Conservation (phyloP, 1,140 invertebrate species). For the Callitettix versicolor region DNA sequence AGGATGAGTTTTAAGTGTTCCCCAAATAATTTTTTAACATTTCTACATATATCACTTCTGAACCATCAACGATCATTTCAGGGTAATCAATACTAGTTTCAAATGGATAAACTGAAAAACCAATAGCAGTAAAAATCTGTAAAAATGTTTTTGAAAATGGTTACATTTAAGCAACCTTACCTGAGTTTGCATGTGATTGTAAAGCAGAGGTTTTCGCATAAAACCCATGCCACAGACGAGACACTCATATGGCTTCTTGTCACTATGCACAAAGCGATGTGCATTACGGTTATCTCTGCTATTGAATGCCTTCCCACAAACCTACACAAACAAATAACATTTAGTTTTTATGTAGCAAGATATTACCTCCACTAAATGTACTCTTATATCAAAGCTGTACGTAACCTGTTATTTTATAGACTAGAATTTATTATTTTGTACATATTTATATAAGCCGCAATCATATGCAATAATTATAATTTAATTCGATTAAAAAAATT, state of each 20-base stretch:
- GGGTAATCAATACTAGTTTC: too few species aligned
- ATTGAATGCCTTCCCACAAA: constrained; percentile 79
- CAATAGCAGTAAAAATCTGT: too few species aligned
- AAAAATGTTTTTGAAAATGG: too few species aligned
- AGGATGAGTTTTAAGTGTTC: too few species aligned
- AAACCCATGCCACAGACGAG: constrained; percentile 67
- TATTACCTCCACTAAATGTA: neutral
- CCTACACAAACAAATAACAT: constrained; percentile 34
- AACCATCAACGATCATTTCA: too few species aligned
- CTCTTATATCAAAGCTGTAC: neutral
- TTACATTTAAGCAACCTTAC: too few species aligned
- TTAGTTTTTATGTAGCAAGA: neutral
- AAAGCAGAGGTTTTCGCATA: constrained; percentile 70
- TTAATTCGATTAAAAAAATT: too few species aligned
- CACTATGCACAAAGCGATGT: constrained; percentile 72
- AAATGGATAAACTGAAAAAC: too few species aligned
- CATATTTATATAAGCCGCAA: neutral
- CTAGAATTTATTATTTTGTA: neutral
- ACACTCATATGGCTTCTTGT: constrained; percentile 79
- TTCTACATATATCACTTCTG: too few species aligned
- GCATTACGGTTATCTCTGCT: constrained; percentile 75
- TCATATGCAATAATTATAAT: too few species aligned
- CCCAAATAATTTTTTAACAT: too few species aligned
- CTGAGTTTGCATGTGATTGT: constrained; percentile 61
- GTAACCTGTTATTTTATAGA: neutral